These are phyloP conservation scores for Ardeotis arabs DNA, from an alignment of 2,113 vertebrate genomes.

Conservation along the genomic window DNA sequence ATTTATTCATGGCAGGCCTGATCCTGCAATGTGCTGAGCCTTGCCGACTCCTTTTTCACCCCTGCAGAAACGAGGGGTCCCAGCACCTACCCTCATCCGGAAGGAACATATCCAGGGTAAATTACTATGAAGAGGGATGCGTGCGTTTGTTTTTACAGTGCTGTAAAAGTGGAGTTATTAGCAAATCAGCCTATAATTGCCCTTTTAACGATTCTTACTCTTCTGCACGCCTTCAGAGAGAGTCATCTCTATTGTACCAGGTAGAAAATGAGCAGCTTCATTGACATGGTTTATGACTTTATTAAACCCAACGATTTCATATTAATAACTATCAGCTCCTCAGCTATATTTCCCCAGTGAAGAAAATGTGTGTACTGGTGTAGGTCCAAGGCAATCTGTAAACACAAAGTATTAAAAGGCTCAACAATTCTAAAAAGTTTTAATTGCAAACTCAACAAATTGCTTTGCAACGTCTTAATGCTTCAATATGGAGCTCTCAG, in stretches of 20 bases:
- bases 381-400: constrained; percentile 30
- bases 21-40: not conserved
- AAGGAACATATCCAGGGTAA: not conserved
- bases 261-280: not conserved
- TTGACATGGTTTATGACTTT: not conserved
- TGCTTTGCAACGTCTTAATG: not conserved
- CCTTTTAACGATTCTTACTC: not conserved
- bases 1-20: not conserved
- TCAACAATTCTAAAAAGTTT: constrained; percentile 3
- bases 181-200: constrained; percentile 1
- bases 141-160: not conserved
- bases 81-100: not conserved
- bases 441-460: constrained; percentile 22
- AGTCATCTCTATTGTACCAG: not conserved
- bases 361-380: not conserved
- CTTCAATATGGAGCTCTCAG: not conserved
- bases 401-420: not conserved
- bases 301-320: not conserved
- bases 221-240: not conserved
- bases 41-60: not conserved
- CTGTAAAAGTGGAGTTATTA: not conserved
- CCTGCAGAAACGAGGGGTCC: not conserved
- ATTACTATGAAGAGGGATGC: not conserved
- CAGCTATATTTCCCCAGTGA: not conserved
- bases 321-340: not conserved